Evolutionary conservation across 2,797 vertebrate genomes (phyloP).

Genomic region (Gallinago solitaria): DNA sequence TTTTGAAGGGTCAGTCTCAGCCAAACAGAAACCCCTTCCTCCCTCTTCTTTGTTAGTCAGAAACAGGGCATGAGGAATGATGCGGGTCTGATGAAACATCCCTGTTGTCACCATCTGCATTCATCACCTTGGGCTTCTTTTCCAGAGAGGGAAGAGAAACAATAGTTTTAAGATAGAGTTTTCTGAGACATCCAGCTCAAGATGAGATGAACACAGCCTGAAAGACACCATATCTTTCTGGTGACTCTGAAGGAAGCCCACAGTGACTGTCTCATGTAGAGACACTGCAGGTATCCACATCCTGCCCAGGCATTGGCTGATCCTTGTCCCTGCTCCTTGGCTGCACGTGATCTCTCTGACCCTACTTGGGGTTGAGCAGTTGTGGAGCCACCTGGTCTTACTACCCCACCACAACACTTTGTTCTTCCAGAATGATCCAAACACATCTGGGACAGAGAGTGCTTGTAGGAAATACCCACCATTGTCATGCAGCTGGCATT

Average conservation of each 20-base stretch:
- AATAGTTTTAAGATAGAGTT: not conserved
- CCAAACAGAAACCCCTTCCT: not conserved
- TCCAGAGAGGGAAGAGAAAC: not conserved
- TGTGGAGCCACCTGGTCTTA: not conserved
- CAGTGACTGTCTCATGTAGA: not conserved
- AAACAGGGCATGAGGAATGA: not conserved
- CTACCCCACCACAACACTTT: not conserved
- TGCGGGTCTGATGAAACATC: rapidly evolving
- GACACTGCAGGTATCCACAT: not conserved
- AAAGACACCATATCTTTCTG: rapidly evolving
- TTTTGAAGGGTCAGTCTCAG: not conserved
- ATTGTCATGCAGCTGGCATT: not conserved
- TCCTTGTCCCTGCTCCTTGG: not conserved
- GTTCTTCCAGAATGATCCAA: not conserved
- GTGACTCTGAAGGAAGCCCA: not conserved
- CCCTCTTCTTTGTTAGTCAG: not conserved
- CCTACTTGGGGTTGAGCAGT: not conserved
- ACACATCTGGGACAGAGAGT: not conserved
- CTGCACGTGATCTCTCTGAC: not conserved
- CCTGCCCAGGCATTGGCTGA: not conserved
- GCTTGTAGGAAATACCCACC: not conserved
- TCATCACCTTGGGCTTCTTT: not conserved
- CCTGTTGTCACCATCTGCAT: not conserved
- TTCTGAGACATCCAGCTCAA: not conserved
- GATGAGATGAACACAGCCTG: not conserved